These are phyloP conservation scores for Engystomops pustulosus DNA, from an alignment of 2,113 vertebrate species.

Conservation along the genomic window DNA sequence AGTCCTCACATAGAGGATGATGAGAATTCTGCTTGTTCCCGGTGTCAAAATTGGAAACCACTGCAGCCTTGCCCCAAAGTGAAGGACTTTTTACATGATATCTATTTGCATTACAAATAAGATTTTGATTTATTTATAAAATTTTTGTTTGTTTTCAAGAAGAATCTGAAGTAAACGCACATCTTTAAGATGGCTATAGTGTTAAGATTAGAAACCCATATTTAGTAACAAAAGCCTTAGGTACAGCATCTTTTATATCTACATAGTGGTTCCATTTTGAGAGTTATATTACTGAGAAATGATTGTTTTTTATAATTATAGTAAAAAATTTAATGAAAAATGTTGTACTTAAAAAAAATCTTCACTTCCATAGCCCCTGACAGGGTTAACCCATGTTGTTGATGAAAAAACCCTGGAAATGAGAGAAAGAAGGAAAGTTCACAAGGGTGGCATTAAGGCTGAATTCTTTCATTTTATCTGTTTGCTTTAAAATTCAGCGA, in stretches of 20 bases:
- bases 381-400: constrained; percentile 9
- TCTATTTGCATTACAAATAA: background rate
- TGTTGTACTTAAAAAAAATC: background rate
- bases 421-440: constrained; percentile 34
- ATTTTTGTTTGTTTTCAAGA: background rate
- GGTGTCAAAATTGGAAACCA: background rate
- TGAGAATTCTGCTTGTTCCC: background rate
- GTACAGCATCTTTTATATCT: background rate
- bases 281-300: background rate
- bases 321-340: background rate
- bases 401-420: constrained; percentile 19
- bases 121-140: too few relatives aligned
- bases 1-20: too few relatives aligned
- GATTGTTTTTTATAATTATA: too few relatives aligned
- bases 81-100: background rate
- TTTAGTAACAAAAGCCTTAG: background rate
- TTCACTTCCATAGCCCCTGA: background rate
- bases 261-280: background rate
- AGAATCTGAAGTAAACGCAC: background rate
- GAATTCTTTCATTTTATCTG: constrained; percentile 55
- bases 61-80: background rate
- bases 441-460: constrained; percentile 39
- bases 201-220: background rate
- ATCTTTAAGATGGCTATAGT: background rate
- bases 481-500: constrained; percentile 56